Base-by-base conservation (phyloP, 2,113 vertebrate species). In the Corvus cornix region DNA sequence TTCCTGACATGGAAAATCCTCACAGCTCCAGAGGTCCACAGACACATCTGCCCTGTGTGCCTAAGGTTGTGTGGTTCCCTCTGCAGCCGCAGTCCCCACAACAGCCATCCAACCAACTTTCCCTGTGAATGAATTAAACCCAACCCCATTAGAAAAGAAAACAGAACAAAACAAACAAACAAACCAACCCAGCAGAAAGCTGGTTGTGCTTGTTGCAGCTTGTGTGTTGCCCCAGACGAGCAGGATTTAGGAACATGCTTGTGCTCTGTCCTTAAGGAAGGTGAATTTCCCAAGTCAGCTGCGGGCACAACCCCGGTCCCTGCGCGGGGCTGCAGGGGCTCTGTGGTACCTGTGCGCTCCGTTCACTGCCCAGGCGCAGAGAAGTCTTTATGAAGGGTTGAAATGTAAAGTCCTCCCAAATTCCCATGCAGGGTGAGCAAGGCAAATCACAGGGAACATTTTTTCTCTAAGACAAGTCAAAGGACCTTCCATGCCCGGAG, bases 231-330 rank as follows among this genome's bases (percentile, higher is more conserved):
- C n/a, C 43, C 28, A 6, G 76, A 7, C 0, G 4, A 26, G 62
- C 33, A 5, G 33, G 23, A 16, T 23, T 70, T 12, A 12, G 94
- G 63, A 53, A 4, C 8, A 1, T 0, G 15, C 6, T 23, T 27
- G 26, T 13, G 7, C 30, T 41, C 48, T 0, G 0, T 33, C 31
- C 33, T 2, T 11, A 3, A 3, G 35, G 46, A 20, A 22, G 11
- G 9, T 0, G 8, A 3, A 20, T 1, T 15, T 19, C 22, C 21
- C 2, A 2, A 7, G 33, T 8, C 7, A 27, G 28, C 23, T 4
- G 59, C 0, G 5, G 73, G 52, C 52, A 3, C 52, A 3, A 55
- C 23, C 2, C 11, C 5, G 43, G 9, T 14, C 19, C 35, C 66
- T 17, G 69, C 21, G 27, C 33, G 48, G 22, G 33, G 53, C n/a